Percentiles rank a stretch among this genome's conserved stretches.
phyloP scores from a whole-genome alignment of 1,140 invertebrate genomes.

The Cotesia typhae region DNA sequence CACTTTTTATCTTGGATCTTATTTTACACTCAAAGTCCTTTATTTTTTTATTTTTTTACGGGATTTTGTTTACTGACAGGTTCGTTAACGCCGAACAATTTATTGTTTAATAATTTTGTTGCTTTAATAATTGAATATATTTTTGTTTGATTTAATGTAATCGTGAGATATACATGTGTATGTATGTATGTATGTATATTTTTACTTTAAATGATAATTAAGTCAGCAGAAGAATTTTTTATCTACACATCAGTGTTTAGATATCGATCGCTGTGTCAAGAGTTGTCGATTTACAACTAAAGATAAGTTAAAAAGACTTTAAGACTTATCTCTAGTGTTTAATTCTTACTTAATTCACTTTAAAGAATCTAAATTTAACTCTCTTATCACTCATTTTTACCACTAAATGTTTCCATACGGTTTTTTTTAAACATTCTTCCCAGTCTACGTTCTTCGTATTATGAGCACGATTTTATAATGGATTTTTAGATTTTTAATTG shows the following conservation, averaged over 20 bases:
- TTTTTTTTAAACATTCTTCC: not conserved
- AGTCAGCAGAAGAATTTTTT: not conserved
- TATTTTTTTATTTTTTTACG: not conserved
- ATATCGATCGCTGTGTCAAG: slow-evolving; percentile 11
- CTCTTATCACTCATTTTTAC: not conserved
- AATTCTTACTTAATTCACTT: slow-evolving; percentile 15
- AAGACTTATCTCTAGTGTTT: slow-evolving; percentile 9
- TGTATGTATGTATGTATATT: too few species aligned
- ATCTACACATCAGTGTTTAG: not conserved
- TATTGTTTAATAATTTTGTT: not conserved
- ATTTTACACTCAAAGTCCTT: not conserved
- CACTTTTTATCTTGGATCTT: not conserved
- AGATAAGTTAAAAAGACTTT: slow-evolving; percentile 8
- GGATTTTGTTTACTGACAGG: slow-evolving; percentile 6
- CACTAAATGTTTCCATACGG: not conserved
- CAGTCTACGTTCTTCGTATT: not conserved
- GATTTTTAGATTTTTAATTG: too few species aligned
- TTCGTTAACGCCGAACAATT: not conserved
- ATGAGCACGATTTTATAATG: too few species aligned
- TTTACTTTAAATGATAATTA: slow-evolving; percentile 1
- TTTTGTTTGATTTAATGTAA: too few species aligned
- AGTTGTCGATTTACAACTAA: not conserved
- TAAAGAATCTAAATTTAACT: slow-evolving; percentile 4
- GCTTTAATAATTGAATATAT: too few species aligned
- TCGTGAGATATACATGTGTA: too few species aligned